Evolutionary conservation across 2,797 vertebrate genomes (phyloP), one percentile per base, ranked within the genome.

Genomic region (Phalloptychus januarius): DNA sequence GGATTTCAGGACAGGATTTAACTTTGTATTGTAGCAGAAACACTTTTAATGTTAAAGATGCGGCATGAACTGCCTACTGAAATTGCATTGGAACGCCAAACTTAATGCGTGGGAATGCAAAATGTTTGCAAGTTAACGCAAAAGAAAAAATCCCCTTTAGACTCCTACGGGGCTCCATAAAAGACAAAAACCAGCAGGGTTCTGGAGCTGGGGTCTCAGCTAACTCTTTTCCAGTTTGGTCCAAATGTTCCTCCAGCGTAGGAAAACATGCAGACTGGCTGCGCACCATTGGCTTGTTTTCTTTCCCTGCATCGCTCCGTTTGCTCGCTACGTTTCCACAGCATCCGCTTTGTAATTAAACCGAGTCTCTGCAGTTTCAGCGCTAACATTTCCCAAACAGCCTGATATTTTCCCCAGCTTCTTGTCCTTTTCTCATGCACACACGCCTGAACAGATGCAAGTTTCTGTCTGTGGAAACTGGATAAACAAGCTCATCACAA

Each of bases 281-380:
- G 82, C 83, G 86, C 85, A 86, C 85, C 63, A 70, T 80, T 40
- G 78, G 81, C 72, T 86, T 91, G 86, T 92, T 93, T 89, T 89
- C 71, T 13, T 63, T 82, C 80, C 50, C 86, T 81, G 72, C 69
- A 20, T 80, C 81, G 20, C 48, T 50, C 48, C 7, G 48, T 50
- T 50, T 50, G 52, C 72, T 70, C 79, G 0, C 71, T 77, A 52
- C 75, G 31, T 79, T 87, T 88, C 79, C 85, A 72, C 80, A 80
- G 88, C 79, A 78, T 81, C 75, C 45, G 50, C 81, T 18, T 79
- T 44, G 40, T 72, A 36, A 31, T 73, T 84, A 86, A 36, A 78
- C 82, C 36, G 82, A 45, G 82, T 44, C 45, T 83, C 52, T 67
- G 71, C 56, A 61, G 81, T 82, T 44, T 78, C 61, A 80, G 80